A percentile compares a stretch with the other conserved stretches of the same genome.
phyloP scores from a whole-genome alignment of 2,888 invertebrate species.

The Molanna angustata region DNA sequence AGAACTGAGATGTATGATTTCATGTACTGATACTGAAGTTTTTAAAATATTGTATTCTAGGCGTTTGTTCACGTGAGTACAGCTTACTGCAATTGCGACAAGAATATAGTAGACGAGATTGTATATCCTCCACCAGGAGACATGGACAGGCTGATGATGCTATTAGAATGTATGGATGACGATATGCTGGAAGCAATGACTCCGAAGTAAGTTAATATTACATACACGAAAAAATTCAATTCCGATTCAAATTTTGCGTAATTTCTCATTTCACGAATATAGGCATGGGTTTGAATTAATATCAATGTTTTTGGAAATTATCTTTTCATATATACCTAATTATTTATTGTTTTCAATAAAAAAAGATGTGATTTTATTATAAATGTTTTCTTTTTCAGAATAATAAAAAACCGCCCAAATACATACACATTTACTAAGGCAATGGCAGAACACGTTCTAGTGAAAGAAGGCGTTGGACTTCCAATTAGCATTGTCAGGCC shows the following conservation, averaged over 20 bases:
- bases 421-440: constrained; percentile 87
- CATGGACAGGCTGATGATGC: constrained; percentile 50
- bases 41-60: constrained; percentile 36
- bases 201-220: constrained; percentile 35
- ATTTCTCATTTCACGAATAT: not conserved
- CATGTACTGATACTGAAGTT: too few relatives aligned
- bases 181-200: constrained; percentile 46
- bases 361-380: too few relatives aligned
- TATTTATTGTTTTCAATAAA: not conserved
- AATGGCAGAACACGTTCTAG: constrained; percentile 71
- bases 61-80: constrained; percentile 68
- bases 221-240: too few relatives aligned
- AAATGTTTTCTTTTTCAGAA: constrained; percentile 34
- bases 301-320: not conserved
- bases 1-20: too few relatives aligned
- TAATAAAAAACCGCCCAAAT: constrained; percentile 71
- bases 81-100: constrained; percentile 70
- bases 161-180: constrained; percentile 47
- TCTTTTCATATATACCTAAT: not conserved
- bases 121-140: constrained; percentile 56
- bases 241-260: too few relatives aligned
- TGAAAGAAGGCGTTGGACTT: constrained; percentile 63
- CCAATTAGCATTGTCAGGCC: constrained; percentile 77
- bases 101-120: constrained; percentile 56
- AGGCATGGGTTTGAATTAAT: not conserved